phyloP scores from a whole-genome alignment of 2,888 invertebrate genomes.

The Ectemnius continuus region DNA sequence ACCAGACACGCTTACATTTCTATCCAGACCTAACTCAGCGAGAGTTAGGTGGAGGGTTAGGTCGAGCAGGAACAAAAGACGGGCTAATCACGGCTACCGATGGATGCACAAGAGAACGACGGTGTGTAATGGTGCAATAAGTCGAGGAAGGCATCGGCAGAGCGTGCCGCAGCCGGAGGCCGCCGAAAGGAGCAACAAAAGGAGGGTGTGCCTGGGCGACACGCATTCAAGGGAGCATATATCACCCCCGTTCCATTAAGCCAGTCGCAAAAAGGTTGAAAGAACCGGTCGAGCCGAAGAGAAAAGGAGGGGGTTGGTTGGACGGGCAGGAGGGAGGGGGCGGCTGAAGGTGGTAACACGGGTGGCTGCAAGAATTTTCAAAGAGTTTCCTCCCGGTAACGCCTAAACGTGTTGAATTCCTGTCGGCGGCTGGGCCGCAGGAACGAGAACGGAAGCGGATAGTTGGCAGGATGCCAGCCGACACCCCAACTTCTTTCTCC shows the following conservation, averaged over 20 bases:
- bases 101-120: no score
- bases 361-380: constrained; percentile 54
- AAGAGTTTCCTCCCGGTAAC: constrained; percentile 51
- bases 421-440: constrained; percentile 54
- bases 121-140: no score
- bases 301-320: neutral
- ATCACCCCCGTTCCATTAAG: constrained; percentile 50
- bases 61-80: no score
- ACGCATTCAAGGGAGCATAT: constrained; percentile 5
- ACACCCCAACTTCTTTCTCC: constrained; percentile 56
- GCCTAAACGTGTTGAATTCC: constrained; percentile 61
- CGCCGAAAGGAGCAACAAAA: no score
- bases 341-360: constrained; percentile 33
- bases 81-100: no score
- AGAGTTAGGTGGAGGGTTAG: no score
- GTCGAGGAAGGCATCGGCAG: no score
- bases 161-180: no score
- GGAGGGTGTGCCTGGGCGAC: constrained; percentile 4
- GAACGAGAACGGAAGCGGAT: constrained; percentile 64
- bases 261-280: constrained; percentile 4
- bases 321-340: neutral
- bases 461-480: constrained; percentile 69
- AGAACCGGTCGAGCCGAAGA: constrained; percentile 32
- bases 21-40: no score
- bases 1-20: no score